Percentiles rank a stretch among this genome's conserved stretches.
phyloP scores from a whole-genome alignment of 2,113 vertebrate genomes.

The Paramisgurnus dabryanus region DNA sequence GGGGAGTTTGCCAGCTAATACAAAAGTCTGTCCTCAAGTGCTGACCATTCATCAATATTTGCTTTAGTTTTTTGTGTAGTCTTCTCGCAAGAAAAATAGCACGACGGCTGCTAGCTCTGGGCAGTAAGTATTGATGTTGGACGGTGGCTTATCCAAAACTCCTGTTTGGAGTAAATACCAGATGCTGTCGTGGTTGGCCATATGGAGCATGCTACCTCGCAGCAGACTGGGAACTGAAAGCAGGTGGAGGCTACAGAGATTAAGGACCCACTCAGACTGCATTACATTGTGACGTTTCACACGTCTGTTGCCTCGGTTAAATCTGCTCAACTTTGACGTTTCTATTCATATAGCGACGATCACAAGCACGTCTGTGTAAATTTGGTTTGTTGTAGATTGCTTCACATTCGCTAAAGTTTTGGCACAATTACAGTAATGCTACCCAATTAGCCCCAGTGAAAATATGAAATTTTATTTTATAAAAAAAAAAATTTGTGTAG shows the following conservation, averaged over 20 bases:
- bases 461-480: too few relatives aligned
- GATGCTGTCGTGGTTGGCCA: slow-evolving; percentile 46
- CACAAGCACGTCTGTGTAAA: too few relatives aligned
- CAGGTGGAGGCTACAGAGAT: slow-evolving; percentile 50
- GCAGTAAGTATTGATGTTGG: slow-evolving; percentile 49
- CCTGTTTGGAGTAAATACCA: slow-evolving; percentile 56
- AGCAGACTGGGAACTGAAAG: slow-evolving; percentile 35
- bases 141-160: slow-evolving; percentile 26
- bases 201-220: slow-evolving; percentile 47
- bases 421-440: too few relatives aligned
- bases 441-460: too few relatives aligned
- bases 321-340: not conserved
- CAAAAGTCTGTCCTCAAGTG: slow-evolving; percentile 19
- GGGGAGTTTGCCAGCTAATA: slow-evolving; percentile 6
- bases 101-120: slow-evolving; percentile 10
- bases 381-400: too few relatives aligned
- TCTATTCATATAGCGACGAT: not conserved
- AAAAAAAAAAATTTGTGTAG: too few relatives aligned
- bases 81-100: not conserved
- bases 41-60: slow-evolving; percentile 36
- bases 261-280: slow-evolving; percentile 23
- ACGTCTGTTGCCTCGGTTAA: not conserved
- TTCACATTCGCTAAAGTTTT: too few relatives aligned
- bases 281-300: not conserved
- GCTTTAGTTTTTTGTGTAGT: not conserved